Evolutionary conservation across 2,113 vertebrate species (phyloP).

Genomic region (Tetraodon nigroviridis): DNA sequence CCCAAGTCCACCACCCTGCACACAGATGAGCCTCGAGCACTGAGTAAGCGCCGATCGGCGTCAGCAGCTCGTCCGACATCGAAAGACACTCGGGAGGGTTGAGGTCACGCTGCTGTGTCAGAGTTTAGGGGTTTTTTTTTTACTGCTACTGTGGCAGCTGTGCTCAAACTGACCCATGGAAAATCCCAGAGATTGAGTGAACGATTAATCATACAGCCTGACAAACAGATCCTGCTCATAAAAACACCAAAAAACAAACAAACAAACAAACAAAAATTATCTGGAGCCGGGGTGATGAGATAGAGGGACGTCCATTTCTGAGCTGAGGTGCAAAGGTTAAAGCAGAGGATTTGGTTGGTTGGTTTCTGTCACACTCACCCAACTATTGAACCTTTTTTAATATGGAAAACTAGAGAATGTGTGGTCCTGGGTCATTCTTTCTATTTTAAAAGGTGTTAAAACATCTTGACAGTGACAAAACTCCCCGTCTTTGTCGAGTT

Average conservation of each 20-base stretch:
- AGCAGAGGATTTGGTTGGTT: too few species aligned
- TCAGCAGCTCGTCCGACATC: background rate
- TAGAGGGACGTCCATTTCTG: constrained; percentile 5
- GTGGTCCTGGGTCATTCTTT: too few species aligned
- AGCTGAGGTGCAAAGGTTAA: background rate
- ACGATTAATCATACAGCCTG: background rate
- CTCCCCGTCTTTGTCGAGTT: background rate
- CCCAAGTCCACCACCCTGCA: background rate
- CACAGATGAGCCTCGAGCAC: background rate
- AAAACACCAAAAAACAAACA: background rate
- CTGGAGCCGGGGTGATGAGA: too few species aligned
- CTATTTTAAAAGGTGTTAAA: too few species aligned
- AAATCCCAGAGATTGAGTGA: constrained; percentile 12
- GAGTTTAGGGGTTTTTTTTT: background rate
- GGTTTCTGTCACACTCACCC: too few species aligned
- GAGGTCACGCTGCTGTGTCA: constrained; percentile 5
- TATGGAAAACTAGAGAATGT: too few species aligned
- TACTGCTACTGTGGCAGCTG: constrained; percentile 9
- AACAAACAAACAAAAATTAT: too few species aligned
- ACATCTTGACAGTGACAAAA: too few species aligned
- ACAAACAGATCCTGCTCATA: constrained; percentile 1
- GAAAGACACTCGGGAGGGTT: background rate
- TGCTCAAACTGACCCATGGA: background rate
- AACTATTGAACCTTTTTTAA: too few species aligned
- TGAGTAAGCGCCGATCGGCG: constrained; percentile 2